Percentiles rank a stretch among this genome's conserved stretches.
phyloP scores from a whole-genome alignment of 2,113 vertebrate genomes.

The Arothron firmamentum region DNA sequence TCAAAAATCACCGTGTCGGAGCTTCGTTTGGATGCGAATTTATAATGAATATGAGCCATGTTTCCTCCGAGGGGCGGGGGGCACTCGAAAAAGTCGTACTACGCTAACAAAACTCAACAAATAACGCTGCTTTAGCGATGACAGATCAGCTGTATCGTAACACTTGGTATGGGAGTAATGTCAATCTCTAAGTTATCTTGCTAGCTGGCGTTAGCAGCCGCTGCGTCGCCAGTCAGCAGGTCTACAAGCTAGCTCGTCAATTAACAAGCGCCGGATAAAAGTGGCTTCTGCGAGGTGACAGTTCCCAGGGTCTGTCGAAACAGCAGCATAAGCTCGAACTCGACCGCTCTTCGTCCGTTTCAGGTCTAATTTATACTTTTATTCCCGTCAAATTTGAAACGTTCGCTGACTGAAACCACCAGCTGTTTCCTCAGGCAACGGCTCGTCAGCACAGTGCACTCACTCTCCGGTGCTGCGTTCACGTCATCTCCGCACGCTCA shows the following conservation, averaged over 20 bases:
- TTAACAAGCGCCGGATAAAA: slow-evolving; percentile 33
- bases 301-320: background rate
- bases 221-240: slow-evolving; percentile 15
- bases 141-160: background rate
- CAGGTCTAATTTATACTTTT: slow-evolving; percentile 36
- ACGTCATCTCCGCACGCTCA: slow-evolving; percentile 1
- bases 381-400: slow-evolving; percentile 3
- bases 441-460: slow-evolving; percentile 59
- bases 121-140: background rate
- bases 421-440: slow-evolving; percentile 67
- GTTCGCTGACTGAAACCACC: slow-evolving; percentile 62
- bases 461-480: slow-evolving; percentile 48
- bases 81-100: background rate
- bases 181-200: slow-evolving; percentile 35
- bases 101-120: background rate
- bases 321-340: background rate
- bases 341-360: slow-evolving; percentile 10
- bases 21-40: slow-evolving; percentile 96
- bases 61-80: slow-evolving; percentile 7
- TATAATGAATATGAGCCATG: slow-evolving; percentile 97
- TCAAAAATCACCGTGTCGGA: slow-evolving; percentile 95
- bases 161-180: slow-evolving; percentile 15
- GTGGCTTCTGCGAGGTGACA: slow-evolving; percentile 41
- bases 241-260: slow-evolving; percentile 8
- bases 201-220: slow-evolving; percentile 47